Conservation (phyloP, 2,113 vertebrate genomes). For the Spermophilus dauricus region DNA sequence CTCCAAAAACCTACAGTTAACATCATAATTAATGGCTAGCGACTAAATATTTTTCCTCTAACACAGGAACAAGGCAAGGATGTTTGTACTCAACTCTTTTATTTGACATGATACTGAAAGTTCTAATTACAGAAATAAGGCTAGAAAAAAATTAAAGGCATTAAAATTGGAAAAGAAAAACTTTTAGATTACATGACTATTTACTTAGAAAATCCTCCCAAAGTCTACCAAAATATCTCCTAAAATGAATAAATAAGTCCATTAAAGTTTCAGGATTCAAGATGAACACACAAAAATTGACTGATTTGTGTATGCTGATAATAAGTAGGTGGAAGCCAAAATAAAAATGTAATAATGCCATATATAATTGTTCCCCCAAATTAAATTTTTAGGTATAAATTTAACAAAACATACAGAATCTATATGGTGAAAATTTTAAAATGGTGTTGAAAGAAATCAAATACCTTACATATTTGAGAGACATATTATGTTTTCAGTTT, state of each 20-base stretch:
- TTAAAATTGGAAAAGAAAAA: neutral
- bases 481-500: neutral
- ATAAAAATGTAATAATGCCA: neutral
- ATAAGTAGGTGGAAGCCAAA: neutral
- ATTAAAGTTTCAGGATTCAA: neutral
- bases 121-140: neutral
- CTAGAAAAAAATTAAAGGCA: neutral
- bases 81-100: neutral
- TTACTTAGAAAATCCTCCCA: neutral
- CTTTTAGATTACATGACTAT: neutral
- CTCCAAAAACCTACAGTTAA: neutral
- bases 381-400: conserved; percentile 4
- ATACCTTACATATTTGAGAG: neutral
- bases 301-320: neutral
- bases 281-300: neutral
- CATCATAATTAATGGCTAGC: neutral
- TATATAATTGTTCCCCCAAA: neutral
- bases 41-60: neutral
- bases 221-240: neutral
- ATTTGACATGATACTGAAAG: neutral
- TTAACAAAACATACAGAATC: neutral
- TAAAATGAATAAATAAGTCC: neutral
- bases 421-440: conserved; percentile 23
- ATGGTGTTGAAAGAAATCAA: neutral
- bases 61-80: neutral